A percentile compares a stretch with the other conserved stretches of the same genome.
phyloP scores from a whole-genome alignment of 1,140 invertebrate genomes.

The Cotesia chilonis region DNA sequence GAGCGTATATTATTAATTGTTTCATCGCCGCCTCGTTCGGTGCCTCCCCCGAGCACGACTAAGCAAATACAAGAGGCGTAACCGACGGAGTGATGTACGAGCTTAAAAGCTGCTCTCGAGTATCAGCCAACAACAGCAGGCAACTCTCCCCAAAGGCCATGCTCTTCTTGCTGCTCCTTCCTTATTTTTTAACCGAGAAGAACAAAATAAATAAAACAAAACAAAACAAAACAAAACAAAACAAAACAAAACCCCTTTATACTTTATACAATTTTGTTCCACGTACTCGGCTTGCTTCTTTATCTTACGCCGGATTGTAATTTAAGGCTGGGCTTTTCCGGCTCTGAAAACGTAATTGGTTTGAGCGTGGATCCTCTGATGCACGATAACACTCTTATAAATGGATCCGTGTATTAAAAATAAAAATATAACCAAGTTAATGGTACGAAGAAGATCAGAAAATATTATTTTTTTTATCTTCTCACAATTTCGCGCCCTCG shows the following conservation, averaged over 20 bases:
- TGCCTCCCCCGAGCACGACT: constrained; percentile 60
- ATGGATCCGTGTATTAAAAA: background rate
- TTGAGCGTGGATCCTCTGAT: constrained; percentile 33
- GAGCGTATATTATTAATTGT: constrained; percentile 61
- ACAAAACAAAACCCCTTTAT: no score
- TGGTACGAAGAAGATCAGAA: no score
- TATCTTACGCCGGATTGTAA: constrained; percentile 51
- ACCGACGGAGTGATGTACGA: constrained; percentile 60
- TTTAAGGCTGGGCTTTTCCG: constrained; percentile 61
- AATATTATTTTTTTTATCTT: no score
- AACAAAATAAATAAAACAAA: background rate
- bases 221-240: background rate
- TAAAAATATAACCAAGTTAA: no score
- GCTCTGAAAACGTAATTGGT: constrained; percentile 64
- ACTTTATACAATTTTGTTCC: background rate
- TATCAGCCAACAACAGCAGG: constrained; percentile 41
- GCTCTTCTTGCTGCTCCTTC: background rate
- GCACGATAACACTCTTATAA: constrained; percentile 11
- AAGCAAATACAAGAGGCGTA: constrained; percentile 65
- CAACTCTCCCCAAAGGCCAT: constrained; percentile 3
- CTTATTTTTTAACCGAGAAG: background rate
- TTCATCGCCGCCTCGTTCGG: constrained; percentile 61
- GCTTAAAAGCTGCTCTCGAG: constrained; percentile 61
- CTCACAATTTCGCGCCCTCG: no score
- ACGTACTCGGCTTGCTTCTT: constrained; percentile 6